These are phyloP conservation scores for Cynodonichthys magdalenae DNA, from an alignment of 2,797 vertebrate species.

Conservation along the genomic window DNA sequence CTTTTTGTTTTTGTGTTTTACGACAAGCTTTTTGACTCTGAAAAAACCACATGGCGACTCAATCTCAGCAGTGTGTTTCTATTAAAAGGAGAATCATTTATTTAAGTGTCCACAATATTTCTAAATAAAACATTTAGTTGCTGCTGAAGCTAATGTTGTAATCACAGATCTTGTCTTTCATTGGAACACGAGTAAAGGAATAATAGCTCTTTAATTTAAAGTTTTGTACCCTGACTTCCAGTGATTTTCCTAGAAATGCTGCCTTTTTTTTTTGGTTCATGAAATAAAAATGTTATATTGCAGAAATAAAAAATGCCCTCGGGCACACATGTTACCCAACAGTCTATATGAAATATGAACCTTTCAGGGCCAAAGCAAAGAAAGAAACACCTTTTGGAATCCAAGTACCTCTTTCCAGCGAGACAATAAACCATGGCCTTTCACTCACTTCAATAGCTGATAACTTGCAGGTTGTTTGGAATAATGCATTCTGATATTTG, in stretches of 20 bases:
- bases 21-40: slow-evolving; percentile 1
- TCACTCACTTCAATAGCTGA: not conserved
- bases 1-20: slow-evolving; percentile 15
- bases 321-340: slow-evolving; percentile 33
- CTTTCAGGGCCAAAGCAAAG: slow-evolving; percentile 52
- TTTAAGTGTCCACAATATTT: slow-evolving; percentile 46
- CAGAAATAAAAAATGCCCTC: slow-evolving; percentile 57
- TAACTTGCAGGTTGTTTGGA: not conserved
- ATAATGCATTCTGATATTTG: not conserved
- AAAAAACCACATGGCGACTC: not conserved
- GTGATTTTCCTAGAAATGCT: slow-evolving; percentile 30
- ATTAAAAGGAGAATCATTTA: slow-evolving; percentile 26
- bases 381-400: slow-evolving; percentile 2
- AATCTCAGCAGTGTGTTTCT: slow-evolving; percentile 13
- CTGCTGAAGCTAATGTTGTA: slow-evolving; percentile 15
- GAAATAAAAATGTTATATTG: slow-evolving; percentile 56
- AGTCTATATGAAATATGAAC: slow-evolving; percentile 47
- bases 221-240: slow-evolving; percentile 24
- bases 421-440: too few species aligned
- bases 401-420: too few species aligned
- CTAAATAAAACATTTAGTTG: slow-evolving; percentile 25
- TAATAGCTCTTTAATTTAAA: slow-evolving; percentile 30
- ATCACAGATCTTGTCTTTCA: slow-evolving; percentile 18
- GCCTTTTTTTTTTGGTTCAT: slow-evolving; percentile 3
- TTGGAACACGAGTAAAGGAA: slow-evolving; percentile 13